phyloP scores from a whole-genome alignment of 2,113 vertebrate species.

The Phasianus colchicus region DNA sequence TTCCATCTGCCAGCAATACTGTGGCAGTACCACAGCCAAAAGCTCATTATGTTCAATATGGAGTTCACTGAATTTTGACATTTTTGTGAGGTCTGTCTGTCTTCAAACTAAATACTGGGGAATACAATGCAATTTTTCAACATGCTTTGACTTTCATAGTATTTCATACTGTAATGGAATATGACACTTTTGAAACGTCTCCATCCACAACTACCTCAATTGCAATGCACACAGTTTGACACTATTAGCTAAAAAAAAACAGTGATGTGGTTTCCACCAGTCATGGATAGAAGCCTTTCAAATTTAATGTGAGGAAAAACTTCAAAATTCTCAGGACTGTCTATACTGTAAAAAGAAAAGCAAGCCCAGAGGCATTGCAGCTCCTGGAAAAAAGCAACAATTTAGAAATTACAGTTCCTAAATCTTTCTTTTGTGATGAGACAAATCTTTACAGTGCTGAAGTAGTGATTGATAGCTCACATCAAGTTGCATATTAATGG shows the following conservation, averaged over 20 bases:
- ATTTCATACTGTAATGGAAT: slow-evolving; percentile 9
- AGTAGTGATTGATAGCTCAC: background rate
- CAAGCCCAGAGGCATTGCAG: background rate
- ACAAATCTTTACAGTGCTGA: background rate
- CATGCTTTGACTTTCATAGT: slow-evolving; percentile 26
- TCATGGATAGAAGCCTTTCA: background rate
- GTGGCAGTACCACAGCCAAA: slow-evolving; percentile 38
- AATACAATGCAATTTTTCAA: slow-evolving; percentile 46
- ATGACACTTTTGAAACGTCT: slow-evolving; percentile 7
- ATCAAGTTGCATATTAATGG: background rate
- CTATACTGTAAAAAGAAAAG: background rate
- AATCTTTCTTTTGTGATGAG: background rate
- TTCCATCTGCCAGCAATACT: slow-evolving; percentile 20
- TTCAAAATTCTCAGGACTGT: background rate
- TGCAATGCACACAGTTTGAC: background rate
- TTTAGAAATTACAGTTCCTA: background rate
- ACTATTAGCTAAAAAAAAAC: background rate
- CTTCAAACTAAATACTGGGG: slow-evolving; percentile 20
- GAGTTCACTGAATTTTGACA: slow-evolving; percentile 45
- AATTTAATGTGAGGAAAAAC: background rate
- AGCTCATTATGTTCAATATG: slow-evolving; percentile 39
- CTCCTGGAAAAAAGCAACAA: background rate
- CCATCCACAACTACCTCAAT: background rate
- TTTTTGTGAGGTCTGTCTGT: slow-evolving; percentile 41
- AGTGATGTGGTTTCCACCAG: background rate